A percentile compares a stretch with the other conserved stretches of the same genome.
phyloP scores from a whole-genome alignment of 2,888 invertebrate species.

The Apamea sordens region DNA sequence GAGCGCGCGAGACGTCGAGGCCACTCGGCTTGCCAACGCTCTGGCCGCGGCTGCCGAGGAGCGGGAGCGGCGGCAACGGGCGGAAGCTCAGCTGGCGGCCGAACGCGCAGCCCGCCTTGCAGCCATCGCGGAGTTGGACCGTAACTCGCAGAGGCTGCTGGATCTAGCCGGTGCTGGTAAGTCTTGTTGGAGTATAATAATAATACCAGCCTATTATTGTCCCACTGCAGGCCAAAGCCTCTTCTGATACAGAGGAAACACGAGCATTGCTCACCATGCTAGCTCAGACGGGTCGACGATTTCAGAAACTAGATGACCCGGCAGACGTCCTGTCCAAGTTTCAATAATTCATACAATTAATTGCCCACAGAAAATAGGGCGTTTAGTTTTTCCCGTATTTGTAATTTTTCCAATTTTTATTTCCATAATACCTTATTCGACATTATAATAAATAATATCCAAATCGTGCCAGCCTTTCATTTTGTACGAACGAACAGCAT shows the following conservation, averaged over 20 bases:
- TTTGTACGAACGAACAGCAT: too few species aligned
- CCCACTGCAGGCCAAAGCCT: not conserved
- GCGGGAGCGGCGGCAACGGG: constrained; percentile 89
- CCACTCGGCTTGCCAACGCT: constrained; percentile 91
- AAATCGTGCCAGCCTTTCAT: too few species aligned
- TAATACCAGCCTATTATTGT: not conserved
- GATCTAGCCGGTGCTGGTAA: constrained; percentile 90
- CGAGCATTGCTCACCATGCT: too few species aligned
- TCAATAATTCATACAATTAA: too few species aligned
- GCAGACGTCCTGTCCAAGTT: too few species aligned
- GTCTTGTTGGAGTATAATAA: constrained; percentile 52
- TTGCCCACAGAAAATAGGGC: too few species aligned
- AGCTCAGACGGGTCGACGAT: too few species aligned
- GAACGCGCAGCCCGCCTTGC: constrained; percentile 94
- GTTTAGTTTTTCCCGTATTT: too few species aligned
- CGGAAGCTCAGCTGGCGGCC: constrained; percentile 91
- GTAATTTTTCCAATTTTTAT: too few species aligned
- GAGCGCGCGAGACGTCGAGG: constrained; percentile 92
- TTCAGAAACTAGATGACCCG: too few species aligned
- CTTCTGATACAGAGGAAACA: not conserved
- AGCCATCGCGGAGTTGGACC: constrained; percentile 93
- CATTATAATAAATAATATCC: too few species aligned
- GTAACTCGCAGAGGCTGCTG: constrained; percentile 93
- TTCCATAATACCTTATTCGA: too few species aligned
- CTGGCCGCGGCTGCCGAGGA: constrained; percentile 92